A percentile compares a stretch with the other conserved stretches of the same genome.
phyloP scores from a whole-genome alignment of 2,888 invertebrate genomes.

The Nebria salina region DNA sequence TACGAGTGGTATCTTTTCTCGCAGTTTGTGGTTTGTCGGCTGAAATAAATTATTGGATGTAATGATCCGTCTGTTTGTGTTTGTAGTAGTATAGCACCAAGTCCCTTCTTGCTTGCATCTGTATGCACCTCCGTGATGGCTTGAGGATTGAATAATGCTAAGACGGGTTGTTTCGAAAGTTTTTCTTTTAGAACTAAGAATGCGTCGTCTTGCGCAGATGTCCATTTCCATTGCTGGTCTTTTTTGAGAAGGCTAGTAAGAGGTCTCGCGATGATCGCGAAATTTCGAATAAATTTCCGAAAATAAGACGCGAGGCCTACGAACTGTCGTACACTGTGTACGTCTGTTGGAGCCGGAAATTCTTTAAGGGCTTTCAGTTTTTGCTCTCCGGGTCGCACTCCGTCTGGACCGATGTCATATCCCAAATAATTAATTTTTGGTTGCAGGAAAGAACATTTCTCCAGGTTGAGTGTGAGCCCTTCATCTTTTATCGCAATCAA shows the following conservation, averaged over 20 bases:
- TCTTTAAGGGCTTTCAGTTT: slow-evolving; percentile 52
- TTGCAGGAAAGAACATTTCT: slow-evolving; percentile 34
- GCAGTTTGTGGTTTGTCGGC: slow-evolving; percentile 53
- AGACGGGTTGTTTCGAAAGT: slow-evolving; percentile 46
- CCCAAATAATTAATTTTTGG: slow-evolving; percentile 18
- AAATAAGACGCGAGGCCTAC: slow-evolving; percentile 54
- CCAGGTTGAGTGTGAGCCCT: slow-evolving; percentile 7
- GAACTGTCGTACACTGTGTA: slow-evolving; percentile 52
- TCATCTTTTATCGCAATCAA: neutral
- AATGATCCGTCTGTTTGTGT: slow-evolving; percentile 48
- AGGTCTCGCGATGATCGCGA: slow-evolving; percentile 51
- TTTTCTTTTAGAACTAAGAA: slow-evolving; percentile 47
- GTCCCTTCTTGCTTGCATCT: slow-evolving; percentile 52
- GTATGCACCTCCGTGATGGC: slow-evolving; percentile 53
- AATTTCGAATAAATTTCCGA: slow-evolving; percentile 52
- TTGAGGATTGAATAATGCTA: slow-evolving; percentile 50
- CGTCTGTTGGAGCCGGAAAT: slow-evolving; percentile 51
- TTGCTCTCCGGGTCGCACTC: slow-evolving; percentile 50
- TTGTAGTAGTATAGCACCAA: slow-evolving; percentile 54
- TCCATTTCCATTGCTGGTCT: slow-evolving; percentile 46
- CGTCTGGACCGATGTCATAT: slow-evolving; percentile 6
- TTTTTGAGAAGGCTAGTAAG: slow-evolving; percentile 49
- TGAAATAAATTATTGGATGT: slow-evolving; percentile 55
- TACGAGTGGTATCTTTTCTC: slow-evolving; percentile 56
- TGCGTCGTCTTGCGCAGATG: slow-evolving; percentile 43